Base-by-base conservation (phyloP, 2,888 invertebrate species). In the Nomada lathburiana region DNA sequence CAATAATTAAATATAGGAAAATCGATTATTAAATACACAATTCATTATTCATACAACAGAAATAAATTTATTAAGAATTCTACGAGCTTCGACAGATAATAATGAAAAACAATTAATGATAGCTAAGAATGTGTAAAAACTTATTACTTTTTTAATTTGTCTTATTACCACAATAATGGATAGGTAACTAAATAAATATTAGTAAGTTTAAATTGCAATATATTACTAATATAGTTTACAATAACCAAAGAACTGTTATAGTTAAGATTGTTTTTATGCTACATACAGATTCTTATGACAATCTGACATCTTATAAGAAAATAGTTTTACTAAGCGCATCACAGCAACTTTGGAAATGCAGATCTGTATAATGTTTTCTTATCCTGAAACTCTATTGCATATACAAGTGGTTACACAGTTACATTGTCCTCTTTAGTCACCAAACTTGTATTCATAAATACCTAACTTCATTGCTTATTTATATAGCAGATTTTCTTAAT, bases 281-380 rank as follows among this genome's bases (percentile, higher is more conserved):
- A 85, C 78, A 81, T 70, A 84, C 80, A 86, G 83, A 86, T 85
- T 87, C 86, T 84, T 74, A 82, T 63, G 76, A 88, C 75, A 89
- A 87, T 80, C 80, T 84, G 86, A 88, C 69, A 79, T 87, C 71
- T 83, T 84, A 85, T 89, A 89, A 85, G 89, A 90, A 91, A 91
- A 92, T 91, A 91, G 83, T 90, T 88, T 90, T 87, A 88, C 85
- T 88, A 89, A 90, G 84, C 86, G 86, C 90, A 92, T 92, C 91
- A 91, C 90, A 92, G 90, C 84, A 87, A 89, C 88, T 90, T 90
- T 89, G 69, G 86, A 92, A 92, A 91, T 92, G 91, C 90, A 90
- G 85, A 91, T 90, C 85, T 85, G 82, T 89, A 83, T 86, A 84
- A 87, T 88, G 79, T 86, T 36, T 36, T 36, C 86, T 81, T 84